A percentile compares a stretch with the other conserved stretches of the same genome.
Evolutionary conservation across 2,888 invertebrate genomes (phyloP).

Genomic region (Luffia ferchaultella): DNA sequence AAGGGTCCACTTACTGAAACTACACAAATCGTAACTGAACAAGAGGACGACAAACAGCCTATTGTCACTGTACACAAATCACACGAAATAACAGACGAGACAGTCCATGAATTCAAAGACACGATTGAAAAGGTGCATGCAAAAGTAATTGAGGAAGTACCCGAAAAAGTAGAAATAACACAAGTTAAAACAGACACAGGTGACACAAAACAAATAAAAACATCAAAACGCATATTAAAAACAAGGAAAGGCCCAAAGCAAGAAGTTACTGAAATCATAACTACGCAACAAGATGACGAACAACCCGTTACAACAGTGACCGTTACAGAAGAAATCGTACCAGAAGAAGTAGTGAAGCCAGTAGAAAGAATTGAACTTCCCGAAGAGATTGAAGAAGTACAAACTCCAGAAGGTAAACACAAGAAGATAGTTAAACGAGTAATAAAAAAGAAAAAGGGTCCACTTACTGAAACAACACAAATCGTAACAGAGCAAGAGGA

Average conservation of each 20-base stretch:
- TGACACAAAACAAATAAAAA: slow-evolving; percentile 24
- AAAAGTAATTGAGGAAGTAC: slow-evolving; percentile 23
- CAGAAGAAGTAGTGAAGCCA: no score
- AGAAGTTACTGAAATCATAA: slow-evolving; percentile 38
- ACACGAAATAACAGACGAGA: slow-evolving; percentile 11
- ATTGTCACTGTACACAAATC: not conserved
- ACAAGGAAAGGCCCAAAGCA: slow-evolving; percentile 33
- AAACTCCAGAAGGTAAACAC: slow-evolving; percentile 17
- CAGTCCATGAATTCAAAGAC: slow-evolving; percentile 8
- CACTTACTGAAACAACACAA: not conserved
- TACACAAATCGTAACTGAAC: slow-evolving; percentile 19
- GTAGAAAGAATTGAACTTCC: not conserved
- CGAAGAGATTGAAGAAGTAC: not conserved
- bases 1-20: slow-evolving; percentile 16
- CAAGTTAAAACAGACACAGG: slow-evolving; percentile 11
- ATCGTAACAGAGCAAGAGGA: no score
- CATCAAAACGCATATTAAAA: slow-evolving; percentile 20
- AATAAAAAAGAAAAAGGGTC: not conserved
- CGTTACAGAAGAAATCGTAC: slow-evolving; percentile 16
- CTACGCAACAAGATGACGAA: slow-evolving; percentile 38
- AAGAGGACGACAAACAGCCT: slow-evolving; percentile 26
- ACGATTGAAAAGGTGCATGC: slow-evolving; percentile 19
- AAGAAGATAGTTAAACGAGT: not conserved
- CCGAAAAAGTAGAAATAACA: slow-evolving; percentile 18
- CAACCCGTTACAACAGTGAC: slow-evolving; percentile 30